Evolutionary conservation across 2,113 vertebrate genomes (phyloP).

Genomic region (Otis tarda): DNA sequence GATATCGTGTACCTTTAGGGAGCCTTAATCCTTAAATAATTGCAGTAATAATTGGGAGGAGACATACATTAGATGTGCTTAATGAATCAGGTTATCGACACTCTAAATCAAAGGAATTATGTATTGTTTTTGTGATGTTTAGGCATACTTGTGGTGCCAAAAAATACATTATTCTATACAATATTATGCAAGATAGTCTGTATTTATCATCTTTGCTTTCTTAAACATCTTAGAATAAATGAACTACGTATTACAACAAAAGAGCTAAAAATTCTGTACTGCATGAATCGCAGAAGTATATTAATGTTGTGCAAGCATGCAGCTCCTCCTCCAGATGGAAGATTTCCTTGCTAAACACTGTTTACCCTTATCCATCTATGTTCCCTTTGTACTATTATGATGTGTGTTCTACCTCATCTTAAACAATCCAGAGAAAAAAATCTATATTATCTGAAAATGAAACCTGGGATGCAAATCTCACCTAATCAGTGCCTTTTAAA

Average conservation of each 20-base stretch:
- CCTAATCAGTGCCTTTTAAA: not conserved
- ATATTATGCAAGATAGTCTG: not conserved
- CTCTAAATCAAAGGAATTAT: not conserved
- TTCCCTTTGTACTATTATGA: not conserved
- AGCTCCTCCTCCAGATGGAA: not conserved
- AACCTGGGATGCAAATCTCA: not conserved
- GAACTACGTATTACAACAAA: not conserved
- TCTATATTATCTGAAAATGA: not conserved
- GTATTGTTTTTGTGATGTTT: not conserved
- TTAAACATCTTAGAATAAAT: not conserved
- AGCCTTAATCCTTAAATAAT: conserved; percentile 50
- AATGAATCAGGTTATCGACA: not conserved
- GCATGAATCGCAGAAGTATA: not conserved
- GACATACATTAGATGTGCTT: not conserved
- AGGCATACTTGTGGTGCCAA: not conserved
- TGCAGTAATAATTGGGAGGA: not conserved
- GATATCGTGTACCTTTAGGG: conserved; percentile 1
- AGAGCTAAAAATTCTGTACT: not conserved
- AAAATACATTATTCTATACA: not conserved
- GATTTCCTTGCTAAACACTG: not conserved
- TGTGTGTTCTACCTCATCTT: not conserved
- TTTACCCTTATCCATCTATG: not conserved
- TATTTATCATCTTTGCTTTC: not conserved
- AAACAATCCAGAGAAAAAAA: not conserved
- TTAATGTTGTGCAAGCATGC: not conserved